phyloP scores from a whole-genome alignment of 2,888 invertebrate species.

The Scelioninae gen. 1 region DNA sequence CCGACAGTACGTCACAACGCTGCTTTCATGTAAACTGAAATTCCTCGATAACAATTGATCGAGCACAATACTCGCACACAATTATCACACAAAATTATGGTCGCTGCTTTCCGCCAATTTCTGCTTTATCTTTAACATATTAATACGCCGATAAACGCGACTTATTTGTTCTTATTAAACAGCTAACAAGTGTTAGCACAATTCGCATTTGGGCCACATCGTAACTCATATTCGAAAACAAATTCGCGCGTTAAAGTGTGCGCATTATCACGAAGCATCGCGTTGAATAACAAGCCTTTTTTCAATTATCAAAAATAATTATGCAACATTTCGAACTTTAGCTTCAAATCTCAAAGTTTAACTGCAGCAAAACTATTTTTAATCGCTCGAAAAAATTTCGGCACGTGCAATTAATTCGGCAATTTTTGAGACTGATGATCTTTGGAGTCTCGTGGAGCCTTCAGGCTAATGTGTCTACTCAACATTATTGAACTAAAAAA shows the following conservation, averaged over 20 bases:
- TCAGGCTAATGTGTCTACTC: conserved; percentile 40
- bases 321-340: conserved; percentile 11
- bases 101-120: neutral
- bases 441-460: conserved; percentile 19
- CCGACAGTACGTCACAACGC: too few relatives aligned
- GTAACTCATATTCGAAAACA: neutral
- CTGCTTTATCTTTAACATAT: neutral
- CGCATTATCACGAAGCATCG: conserved; percentile 1
- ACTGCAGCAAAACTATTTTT: neutral
- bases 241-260: conserved; percentile 1
- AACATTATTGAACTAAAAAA: conserved; percentile 43
- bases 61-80: neutral
- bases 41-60: conserved; percentile 29
- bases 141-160: neutral
- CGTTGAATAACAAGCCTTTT: conserved; percentile 8
- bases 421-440: conserved; percentile 38
- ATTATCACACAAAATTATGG: conserved; percentile 12
- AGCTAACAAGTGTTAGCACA: conserved; percentile 15
- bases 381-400: neutral
- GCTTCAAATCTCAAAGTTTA: neutral
- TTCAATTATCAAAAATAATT: conserved; percentile 2
- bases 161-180: conserved; percentile 27
- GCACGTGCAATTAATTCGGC: conserved; percentile 24
- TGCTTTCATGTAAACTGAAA: neutral
- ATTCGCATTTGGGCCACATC: conserved; percentile 9